Percentiles rank a stretch among this genome's conserved stretches.
Evolutionary conservation across 2,113 vertebrate species (phyloP).

Genomic region (Setophaga kirtlandii): DNA sequence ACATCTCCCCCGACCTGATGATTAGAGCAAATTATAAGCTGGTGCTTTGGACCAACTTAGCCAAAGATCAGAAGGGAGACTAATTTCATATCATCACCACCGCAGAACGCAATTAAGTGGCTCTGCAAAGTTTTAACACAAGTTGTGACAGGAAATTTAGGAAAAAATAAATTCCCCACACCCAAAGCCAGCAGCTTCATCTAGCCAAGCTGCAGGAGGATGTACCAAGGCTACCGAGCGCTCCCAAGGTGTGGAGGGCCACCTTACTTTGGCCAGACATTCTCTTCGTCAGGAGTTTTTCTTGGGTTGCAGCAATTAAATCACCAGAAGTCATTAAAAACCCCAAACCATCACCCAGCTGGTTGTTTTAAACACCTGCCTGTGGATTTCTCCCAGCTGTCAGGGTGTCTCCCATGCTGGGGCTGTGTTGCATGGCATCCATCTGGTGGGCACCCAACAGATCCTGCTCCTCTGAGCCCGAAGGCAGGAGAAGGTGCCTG

Average conservation of each 20-base stretch:
- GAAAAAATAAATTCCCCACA: background rate
- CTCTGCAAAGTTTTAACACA: constrained; percentile 21
- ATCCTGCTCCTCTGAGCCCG: accelerated
- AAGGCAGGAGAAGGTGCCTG: background rate
- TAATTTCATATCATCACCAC: constrained; percentile 35
- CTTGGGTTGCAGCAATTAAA: background rate
- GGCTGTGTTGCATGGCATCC: accelerated
- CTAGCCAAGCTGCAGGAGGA: background rate
- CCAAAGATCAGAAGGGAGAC: constrained; percentile 37
- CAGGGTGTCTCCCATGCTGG: background rate
- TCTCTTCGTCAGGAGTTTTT: background rate
- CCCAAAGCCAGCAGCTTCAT: background rate
- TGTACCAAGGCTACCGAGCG: accelerated
- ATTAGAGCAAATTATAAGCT: constrained; percentile 13
- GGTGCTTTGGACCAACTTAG: background rate
- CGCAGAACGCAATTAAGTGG: constrained; percentile 32
- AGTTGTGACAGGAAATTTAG: constrained; percentile 34
- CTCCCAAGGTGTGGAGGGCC: background rate
- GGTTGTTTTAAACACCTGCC: background rate
- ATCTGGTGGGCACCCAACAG: background rate
- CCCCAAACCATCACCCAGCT: background rate
- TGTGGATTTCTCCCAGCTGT: background rate
- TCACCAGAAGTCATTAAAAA: constrained; percentile 19
- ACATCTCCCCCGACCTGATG: background rate
- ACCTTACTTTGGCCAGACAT: background rate